Base-by-base conservation (phyloP, 2,797 vertebrate genomes). In the Hydrocynus forskahlii region DNA sequence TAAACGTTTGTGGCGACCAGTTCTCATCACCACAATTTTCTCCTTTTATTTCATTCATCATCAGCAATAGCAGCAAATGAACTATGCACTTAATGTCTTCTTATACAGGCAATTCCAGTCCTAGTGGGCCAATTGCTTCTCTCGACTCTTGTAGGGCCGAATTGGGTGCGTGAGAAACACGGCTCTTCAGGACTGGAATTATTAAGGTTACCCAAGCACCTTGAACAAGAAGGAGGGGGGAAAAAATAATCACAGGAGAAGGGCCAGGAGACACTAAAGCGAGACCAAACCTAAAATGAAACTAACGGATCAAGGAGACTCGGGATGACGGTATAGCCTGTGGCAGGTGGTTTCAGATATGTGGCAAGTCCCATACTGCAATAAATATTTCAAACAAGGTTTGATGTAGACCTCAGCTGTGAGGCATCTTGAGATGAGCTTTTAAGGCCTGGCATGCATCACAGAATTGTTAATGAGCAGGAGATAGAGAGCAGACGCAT, bases 381-480 rank as follows among this genome's bases (percentile, higher is more conserved):
- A 73, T 78, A 82, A 82, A 82, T 77, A 82, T 82, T 82, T 82
- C n/a, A 82, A 67, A 73, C 60, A 48, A 64, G 62, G 72, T 55
- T 79, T 63, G 70, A 62, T 59, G 70, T 19, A 78, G 45, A 17
- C 23, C 63, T 57, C 57, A 59, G 60, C 60, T 54, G 38, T 23
- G 12, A 79, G 68, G 67, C 81, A 76, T 60, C 68, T 40, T 29
- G 52, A 71, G 45, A 82, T 72, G 62, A 68, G 72, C 77, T 71
- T 64, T 72, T 82, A 67, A 78, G 79, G 40, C 40, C 48, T 64
- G 25, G 60, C 76, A 72, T 29, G 68, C 78, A 68, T 69, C 75
- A 38, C 21, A 38, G 69, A 69, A 72, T 70, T 7, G 25, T 25
- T 81, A 84, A 84, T 84, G 70, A 17, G 69, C 19, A 78, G 54